These are phyloP conservation scores for Triops longicaudatus DNA, from an alignment of 1,140 invertebrate genomes.

Conservation along the genomic window DNA sequence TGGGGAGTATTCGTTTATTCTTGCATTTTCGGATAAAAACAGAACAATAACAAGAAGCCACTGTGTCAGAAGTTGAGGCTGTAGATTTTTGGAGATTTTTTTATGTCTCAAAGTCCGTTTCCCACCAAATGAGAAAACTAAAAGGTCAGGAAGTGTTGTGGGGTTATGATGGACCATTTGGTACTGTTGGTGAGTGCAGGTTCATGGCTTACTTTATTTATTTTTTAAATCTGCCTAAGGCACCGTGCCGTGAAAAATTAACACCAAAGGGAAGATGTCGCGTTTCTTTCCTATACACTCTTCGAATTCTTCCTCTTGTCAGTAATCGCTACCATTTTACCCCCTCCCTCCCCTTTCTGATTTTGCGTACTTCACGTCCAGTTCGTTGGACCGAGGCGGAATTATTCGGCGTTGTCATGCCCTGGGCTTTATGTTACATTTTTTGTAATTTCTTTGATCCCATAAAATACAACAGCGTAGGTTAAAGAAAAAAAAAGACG, in stretches of 20 bases:
- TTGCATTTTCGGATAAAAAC: not conserved
- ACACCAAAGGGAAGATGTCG: not conserved
- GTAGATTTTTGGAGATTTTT: not conserved
- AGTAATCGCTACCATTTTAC: conserved; percentile 15
- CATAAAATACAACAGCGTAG: conserved; percentile 15
- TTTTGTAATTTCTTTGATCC: conserved; percentile 4
- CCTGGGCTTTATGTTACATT: conserved; percentile 15
- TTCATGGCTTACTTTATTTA: conserved; percentile 8
- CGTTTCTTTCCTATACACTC: not conserved
- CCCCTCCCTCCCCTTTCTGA: conserved; percentile 4
- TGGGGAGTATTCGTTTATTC: conserved; percentile 4
- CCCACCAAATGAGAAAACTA: not conserved
- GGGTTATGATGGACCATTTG: not conserved
- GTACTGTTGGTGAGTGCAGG: not conserved
- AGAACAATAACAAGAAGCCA: not conserved
- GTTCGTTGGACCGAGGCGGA: not conserved
- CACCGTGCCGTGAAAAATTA: conserved; percentile 11
- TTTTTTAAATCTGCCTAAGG: conserved; percentile 2
- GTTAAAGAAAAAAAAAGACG: not conserved
- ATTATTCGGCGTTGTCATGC: conserved; percentile 8
- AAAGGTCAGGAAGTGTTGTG: not conserved
- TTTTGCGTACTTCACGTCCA: conserved; percentile 2
- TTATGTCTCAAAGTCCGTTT: not conserved
- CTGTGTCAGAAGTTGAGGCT: not conserved
- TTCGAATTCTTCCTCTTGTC: conserved; percentile 8